Evolutionary conservation across 2,113 vertebrate genomes (phyloP).

Genomic region (Plecotus auritus): DNA sequence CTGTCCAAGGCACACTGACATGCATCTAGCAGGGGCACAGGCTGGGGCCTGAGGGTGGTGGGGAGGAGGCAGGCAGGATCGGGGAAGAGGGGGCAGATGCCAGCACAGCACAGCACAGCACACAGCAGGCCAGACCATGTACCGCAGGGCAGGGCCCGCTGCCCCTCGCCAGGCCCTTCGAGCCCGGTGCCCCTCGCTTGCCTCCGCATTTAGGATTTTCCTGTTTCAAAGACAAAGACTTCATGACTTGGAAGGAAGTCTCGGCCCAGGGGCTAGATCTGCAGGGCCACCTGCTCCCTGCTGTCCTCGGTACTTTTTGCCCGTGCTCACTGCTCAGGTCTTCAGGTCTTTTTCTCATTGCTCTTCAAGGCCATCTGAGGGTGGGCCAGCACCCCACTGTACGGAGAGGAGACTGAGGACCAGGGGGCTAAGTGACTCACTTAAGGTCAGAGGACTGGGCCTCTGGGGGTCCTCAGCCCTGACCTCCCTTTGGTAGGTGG

Average conservation of each 20-base stretch:
- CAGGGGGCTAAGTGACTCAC: background rate
- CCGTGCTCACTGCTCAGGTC: background rate
- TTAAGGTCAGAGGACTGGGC: background rate
- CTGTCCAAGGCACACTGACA: background rate
- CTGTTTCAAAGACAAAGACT: slow-evolving; percentile 82
- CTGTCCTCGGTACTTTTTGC: background rate
- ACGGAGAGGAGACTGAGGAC: background rate
- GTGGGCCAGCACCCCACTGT: background rate
- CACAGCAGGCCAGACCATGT: slow-evolving; percentile 76
- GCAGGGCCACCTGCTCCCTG: background rate
- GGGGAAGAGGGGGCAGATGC: background rate
- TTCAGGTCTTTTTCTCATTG: background rate
- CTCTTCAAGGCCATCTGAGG: background rate
- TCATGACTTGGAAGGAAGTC: slow-evolving; percentile 51
- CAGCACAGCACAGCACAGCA: slow-evolving; percentile 47
- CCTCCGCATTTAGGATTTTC: slow-evolving; percentile 63
- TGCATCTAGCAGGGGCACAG: background rate
- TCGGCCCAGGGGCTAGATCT: background rate
- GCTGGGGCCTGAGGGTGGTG: background rate
- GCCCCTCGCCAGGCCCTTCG: slow-evolving; percentile 73
- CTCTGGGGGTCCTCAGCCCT: background rate
- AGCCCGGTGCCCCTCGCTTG: slow-evolving; percentile 75
- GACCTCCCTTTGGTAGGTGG: background rate
- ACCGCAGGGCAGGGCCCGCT: slow-evolving; percentile 86
- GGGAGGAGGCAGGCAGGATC: background rate